Evolutionary conservation across 2,888 invertebrate genomes (phyloP).

Genomic region (Chymomyza fuscimana): DNA sequence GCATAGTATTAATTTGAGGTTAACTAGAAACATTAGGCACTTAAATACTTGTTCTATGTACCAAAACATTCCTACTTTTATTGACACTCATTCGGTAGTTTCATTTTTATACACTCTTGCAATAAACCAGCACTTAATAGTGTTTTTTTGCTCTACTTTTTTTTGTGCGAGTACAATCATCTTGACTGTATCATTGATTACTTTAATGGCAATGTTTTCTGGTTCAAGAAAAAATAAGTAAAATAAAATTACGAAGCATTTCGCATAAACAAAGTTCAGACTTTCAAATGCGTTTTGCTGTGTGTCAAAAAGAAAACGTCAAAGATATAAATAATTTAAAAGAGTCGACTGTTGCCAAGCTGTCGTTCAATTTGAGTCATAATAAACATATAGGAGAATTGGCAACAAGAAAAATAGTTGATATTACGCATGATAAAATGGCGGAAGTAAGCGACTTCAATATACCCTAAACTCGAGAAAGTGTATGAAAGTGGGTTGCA

Average conservation of each 20-base stretch:
- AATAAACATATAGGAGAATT: background rate
- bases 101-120: no score
- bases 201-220: background rate
- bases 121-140: background rate
- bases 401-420: slow-evolving; percentile 10
- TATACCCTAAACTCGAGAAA: no score
- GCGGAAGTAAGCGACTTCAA: no score
- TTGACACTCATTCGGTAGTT: no score
- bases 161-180: background rate
- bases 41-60: no score
- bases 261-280: background rate
- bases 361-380: background rate
- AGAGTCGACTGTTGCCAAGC: slow-evolving; percentile 7
- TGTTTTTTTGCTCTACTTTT: background rate
- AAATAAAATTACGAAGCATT: background rate
- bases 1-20: no score
- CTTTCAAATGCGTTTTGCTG: background rate
- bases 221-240: background rate
- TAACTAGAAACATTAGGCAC: no score
- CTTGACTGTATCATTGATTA: background rate
- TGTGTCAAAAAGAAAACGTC: slow-evolving; percentile 36
- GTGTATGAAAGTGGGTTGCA: no score
- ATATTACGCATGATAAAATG: background rate
- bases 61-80: no score
- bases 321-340: slow-evolving; percentile 55